phyloP scores from a whole-genome alignment of 2,797 vertebrate species.

The Channa striata region DNA sequence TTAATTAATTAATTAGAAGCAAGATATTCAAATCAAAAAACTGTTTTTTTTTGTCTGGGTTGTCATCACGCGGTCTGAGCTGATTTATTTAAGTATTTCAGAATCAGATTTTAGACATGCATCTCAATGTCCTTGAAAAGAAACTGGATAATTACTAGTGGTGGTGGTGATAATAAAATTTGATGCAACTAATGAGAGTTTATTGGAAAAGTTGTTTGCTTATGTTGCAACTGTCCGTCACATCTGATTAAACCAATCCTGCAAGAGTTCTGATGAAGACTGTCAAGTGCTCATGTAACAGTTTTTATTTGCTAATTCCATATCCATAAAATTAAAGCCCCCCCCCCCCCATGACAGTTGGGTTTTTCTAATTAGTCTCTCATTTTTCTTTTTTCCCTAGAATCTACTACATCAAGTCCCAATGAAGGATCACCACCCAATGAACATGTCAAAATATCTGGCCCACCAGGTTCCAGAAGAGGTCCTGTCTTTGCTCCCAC shows the following conservation, averaged over 20 bases:
- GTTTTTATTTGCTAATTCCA: conserved; percentile 76
- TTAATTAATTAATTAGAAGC: too few relatives aligned
- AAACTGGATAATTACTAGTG: not conserved
- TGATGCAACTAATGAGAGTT: not conserved
- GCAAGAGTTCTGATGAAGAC: too few relatives aligned
- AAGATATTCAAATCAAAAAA: too few relatives aligned
- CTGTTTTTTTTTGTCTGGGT: too few relatives aligned
- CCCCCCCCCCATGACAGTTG: conserved; percentile 12
- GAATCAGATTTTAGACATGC: too few relatives aligned
- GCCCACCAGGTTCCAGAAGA: conserved; percentile 52
- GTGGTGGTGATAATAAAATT: too few relatives aligned
- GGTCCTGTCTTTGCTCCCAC: conserved; percentile 37
- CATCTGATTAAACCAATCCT: too few relatives aligned
- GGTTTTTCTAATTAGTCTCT: conserved; percentile 68
- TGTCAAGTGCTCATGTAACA: conserved; percentile 40
- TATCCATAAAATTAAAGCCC: conserved; percentile 71
- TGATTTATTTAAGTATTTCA: too few relatives aligned
- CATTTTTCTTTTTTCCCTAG: conserved; percentile 73
- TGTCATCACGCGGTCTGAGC: too few relatives aligned
- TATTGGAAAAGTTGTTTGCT: too few relatives aligned
- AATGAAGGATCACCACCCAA: conserved; percentile 57
- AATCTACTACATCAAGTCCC: conserved; percentile 54
- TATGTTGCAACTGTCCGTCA: too few relatives aligned
- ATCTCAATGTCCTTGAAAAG: not conserved
- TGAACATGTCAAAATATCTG: conserved; percentile 57